Percentiles rank a stretch among this genome's conserved stretches.
phyloP scores from a whole-genome alignment of 1,140 invertebrate species.

The Calephelis virginiensis region DNA sequence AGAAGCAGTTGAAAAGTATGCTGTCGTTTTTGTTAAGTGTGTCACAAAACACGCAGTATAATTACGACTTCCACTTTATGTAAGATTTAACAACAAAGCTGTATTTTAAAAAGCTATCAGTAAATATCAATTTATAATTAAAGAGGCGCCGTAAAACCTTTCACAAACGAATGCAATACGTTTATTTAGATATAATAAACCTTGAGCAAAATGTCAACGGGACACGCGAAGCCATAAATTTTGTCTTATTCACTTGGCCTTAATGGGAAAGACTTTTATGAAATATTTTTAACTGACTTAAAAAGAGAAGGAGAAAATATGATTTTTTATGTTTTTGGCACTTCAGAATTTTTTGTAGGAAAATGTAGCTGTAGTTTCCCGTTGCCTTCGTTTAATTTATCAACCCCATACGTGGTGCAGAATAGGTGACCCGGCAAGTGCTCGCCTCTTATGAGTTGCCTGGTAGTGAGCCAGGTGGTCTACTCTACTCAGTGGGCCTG shows the following conservation, averaged over 20 bases:
- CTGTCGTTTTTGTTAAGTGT: neutral
- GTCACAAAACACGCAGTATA: neutral
- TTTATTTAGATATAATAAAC: slow-evolving; percentile 18
- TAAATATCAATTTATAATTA: slow-evolving; percentile 12
- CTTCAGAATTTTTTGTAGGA: too few relatives aligned
- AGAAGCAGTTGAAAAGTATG: too few relatives aligned
- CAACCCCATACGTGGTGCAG: too few relatives aligned
- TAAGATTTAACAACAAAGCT: neutral
- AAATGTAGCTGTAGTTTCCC: too few relatives aligned
- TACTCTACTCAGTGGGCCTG: too few relatives aligned
- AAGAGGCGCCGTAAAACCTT: neutral
- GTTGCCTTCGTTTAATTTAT: too few relatives aligned
- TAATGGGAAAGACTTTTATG: neutral
- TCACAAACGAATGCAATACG: slow-evolving; percentile 14
- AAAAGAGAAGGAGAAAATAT: too few relatives aligned
- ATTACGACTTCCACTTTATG: neutral
- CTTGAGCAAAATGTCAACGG: slow-evolving; percentile 14
- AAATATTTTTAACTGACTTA: too few relatives aligned
- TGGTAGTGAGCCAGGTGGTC: too few relatives aligned
- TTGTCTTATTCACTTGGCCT: slow-evolving; percentile 7
- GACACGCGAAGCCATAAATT: slow-evolving; percentile 14
- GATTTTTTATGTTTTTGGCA: too few relatives aligned
- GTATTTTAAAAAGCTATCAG: neutral
- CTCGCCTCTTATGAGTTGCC: too few relatives aligned
- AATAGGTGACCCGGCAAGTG: too few relatives aligned